A percentile compares a stretch with the other conserved stretches of the same genome.
Conservation (phyloP, 1,140 invertebrate genomes). For the Drosophila pseudoobscura region DNA sequence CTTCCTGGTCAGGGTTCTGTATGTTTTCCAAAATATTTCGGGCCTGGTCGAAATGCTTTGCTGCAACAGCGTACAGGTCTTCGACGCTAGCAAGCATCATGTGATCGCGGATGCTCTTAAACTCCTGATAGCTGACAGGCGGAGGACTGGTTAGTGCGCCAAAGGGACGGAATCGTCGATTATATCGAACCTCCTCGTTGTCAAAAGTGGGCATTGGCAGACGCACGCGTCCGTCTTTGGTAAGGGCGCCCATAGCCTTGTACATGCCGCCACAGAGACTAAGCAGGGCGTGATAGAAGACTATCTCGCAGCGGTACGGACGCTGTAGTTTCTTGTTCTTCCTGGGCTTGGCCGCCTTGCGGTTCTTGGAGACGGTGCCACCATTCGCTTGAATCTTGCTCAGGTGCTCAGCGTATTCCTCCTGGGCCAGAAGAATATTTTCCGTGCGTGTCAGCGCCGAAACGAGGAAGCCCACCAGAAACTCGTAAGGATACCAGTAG, state of each 20-base stretch:
- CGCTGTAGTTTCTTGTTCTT: slow-evolving; percentile 88
- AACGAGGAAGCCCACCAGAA: slow-evolving; percentile 96
- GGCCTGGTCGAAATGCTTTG: slow-evolving; percentile 96
- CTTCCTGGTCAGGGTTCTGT: slow-evolving; percentile 90
- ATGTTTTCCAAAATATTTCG: slow-evolving; percentile 92
- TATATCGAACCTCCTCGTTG: slow-evolving; percentile 96
- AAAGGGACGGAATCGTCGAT: slow-evolving; percentile 96
- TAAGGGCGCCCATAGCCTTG: slow-evolving; percentile 86
- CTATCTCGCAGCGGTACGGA: slow-evolving; percentile 92
- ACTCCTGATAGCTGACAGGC: slow-evolving; percentile 94
- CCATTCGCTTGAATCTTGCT: slow-evolving; percentile 82
- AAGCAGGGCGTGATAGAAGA: slow-evolving; percentile 94
- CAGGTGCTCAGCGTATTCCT: slow-evolving; percentile 86
- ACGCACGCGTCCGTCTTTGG: slow-evolving; percentile 87
- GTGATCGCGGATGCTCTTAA: slow-evolving; percentile 87
- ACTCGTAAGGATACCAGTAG: slow-evolving; percentile 98
- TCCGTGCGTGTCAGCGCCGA: slow-evolving; percentile 95
- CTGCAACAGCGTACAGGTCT: slow-evolving; percentile 90
- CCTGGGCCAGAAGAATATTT: slow-evolving; percentile 91
- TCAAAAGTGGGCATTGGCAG: slow-evolving; percentile 94
- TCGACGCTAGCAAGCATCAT: slow-evolving; percentile 69
- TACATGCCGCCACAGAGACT: slow-evolving; percentile 98
- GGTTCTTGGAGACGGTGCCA: slow-evolving; percentile 83
- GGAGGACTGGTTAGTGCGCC: slow-evolving; percentile 93
- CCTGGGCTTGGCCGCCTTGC: slow-evolving; percentile 89